These are phyloP conservation scores for Nomada flava DNA, from an alignment of 2,888 invertebrate genomes.

Conservation along the genomic window DNA sequence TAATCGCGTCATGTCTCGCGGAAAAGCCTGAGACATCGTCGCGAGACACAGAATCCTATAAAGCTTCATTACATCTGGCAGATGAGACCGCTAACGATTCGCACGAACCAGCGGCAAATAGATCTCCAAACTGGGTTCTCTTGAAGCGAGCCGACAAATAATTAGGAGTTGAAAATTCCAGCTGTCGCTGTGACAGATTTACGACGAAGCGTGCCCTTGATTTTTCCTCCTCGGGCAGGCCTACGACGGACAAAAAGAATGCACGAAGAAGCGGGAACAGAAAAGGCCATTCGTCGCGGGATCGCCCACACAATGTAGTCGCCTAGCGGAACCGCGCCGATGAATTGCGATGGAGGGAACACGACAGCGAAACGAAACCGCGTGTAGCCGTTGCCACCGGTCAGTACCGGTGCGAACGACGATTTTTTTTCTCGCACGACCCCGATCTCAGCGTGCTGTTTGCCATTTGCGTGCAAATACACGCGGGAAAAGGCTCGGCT, in stretches of 20 bases:
- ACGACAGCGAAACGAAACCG: conserved; percentile 35
- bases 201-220: conserved; percentile 52
- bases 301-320: conserved; percentile 45
- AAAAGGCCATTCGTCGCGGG: background rate
- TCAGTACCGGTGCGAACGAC: conserved; percentile 20
- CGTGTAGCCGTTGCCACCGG: conserved; percentile 15
- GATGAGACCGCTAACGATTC: too few relatives aligned
- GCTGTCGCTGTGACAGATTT: conserved; percentile 27
- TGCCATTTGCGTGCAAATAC: background rate
- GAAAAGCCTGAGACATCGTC: background rate
- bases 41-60: too few relatives aligned
- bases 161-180: background rate
- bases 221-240: conserved; percentile 33
- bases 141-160: background rate
- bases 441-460: conserved; percentile 12
- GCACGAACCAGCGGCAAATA: background rate
- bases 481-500: background rate
- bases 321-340: conserved; percentile 51
- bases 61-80: too few relatives aligned
- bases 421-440: conserved; percentile 29
- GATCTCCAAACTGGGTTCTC: background rate
- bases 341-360: conserved; percentile 49
- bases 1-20: background rate
- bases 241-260: background rate
- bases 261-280: background rate